These are phyloP conservation scores for Oreotrochilus melanogaster DNA, from an alignment of 2,113 vertebrate genomes.

Conservation along the genomic window DNA sequence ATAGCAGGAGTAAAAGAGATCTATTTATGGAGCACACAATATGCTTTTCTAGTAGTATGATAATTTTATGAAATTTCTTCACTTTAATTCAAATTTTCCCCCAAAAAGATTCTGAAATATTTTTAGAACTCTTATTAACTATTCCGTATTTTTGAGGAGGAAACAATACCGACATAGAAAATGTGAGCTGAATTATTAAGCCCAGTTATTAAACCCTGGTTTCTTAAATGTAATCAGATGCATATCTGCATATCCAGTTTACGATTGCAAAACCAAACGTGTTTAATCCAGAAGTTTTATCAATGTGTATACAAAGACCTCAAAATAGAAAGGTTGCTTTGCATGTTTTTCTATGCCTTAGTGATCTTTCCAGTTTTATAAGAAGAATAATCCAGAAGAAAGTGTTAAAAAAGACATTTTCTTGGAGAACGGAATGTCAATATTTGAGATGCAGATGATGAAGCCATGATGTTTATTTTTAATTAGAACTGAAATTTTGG, in stretches of 20 bases:
- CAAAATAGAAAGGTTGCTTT: background rate
- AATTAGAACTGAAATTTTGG: slow-evolving; percentile 25
- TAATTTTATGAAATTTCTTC: background rate
- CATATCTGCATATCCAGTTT: background rate
- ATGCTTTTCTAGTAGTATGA: background rate
- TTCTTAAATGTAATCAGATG: background rate
- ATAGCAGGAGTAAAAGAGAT: background rate
- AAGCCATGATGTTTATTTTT: background rate
- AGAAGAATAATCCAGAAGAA: background rate
- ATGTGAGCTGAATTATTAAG: background rate
- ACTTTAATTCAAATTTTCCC: background rate
- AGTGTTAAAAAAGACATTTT: background rate
- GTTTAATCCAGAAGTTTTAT: background rate
- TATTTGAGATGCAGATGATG: background rate
- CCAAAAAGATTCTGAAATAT: background rate
- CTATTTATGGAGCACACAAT: background rate
- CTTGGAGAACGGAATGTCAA: background rate
- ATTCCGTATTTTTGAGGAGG: background rate
- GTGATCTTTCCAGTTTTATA: background rate
- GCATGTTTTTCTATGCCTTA: background rate
- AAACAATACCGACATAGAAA: background rate
- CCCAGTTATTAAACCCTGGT: background rate
- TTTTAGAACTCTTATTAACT: background rate
- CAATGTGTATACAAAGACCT: background rate
- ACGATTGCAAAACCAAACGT: background rate